Conservation (phyloP, 2,888 invertebrate genomes). For the Chrysodeixis includens region DNA sequence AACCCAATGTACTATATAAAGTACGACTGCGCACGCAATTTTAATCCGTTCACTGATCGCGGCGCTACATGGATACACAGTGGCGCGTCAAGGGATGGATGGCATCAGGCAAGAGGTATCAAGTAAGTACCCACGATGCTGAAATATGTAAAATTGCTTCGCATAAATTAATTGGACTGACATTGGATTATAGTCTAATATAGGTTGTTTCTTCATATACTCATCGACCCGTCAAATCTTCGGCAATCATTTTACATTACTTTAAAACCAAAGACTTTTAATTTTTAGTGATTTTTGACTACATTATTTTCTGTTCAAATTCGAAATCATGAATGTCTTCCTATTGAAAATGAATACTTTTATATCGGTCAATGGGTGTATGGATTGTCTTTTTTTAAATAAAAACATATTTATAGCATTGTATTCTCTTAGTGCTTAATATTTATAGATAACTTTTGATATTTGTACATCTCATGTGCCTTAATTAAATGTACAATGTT, state of each 20-base stretch:
- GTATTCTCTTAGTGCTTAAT: constrained; percentile 84
- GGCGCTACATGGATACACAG: constrained; percentile 51
- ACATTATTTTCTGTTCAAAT: constrained; percentile 65
- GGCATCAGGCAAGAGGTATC: constrained; percentile 65
- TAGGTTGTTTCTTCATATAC: constrained; percentile 75
- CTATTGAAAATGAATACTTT: constrained; percentile 60
- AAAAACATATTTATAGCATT: constrained; percentile 75
- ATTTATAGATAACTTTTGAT: constrained; percentile 80
- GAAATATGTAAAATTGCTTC: constrained; percentile 62
- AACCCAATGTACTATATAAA: constrained; percentile 44
- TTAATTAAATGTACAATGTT: constrained; percentile 86
- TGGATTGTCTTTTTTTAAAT: constrained; percentile 69
- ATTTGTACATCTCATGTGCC: constrained; percentile 86
- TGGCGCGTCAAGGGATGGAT: constrained; percentile 60
- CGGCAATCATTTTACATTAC: constrained; percentile 75
- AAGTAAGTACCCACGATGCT: constrained; percentile 74
- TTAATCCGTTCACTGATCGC: constrained; percentile 40
- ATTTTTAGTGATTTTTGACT: constrained; percentile 73
- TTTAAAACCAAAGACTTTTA: constrained; percentile 85
- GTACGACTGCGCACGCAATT: constrained; percentile 44
- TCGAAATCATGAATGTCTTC: constrained; percentile 77
- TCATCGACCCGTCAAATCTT: constrained; percentile 77
- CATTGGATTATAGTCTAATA: constrained; percentile 75
- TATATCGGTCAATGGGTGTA: constrained; percentile 77
- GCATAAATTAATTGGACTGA: constrained; percentile 74